Percentiles rank a stretch among this genome's conserved stretches.
Conservation (phyloP, 1,140 invertebrate genomes). For the Yoshiicerus persimilis region DNA sequence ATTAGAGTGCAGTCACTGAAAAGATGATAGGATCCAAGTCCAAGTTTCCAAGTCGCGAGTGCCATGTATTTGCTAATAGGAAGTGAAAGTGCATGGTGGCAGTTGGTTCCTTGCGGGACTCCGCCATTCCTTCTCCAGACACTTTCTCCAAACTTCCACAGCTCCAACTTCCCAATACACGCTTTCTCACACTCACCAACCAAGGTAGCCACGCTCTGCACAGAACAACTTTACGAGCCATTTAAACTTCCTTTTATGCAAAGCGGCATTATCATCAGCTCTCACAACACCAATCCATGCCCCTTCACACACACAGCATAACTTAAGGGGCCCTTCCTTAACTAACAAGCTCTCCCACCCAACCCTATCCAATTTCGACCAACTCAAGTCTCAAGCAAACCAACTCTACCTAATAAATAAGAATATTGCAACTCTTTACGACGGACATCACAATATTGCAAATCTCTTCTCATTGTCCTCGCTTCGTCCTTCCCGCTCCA, state of each 20-base stretch:
- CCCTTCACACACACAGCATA: not conserved
- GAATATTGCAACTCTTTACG: slow-evolving; percentile 7
- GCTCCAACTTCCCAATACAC: not conserved
- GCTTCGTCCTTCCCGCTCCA: not conserved
- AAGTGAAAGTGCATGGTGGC: not conserved
- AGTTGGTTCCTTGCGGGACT: not conserved
- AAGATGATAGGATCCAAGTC: not conserved
- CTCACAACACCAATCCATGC: no score
- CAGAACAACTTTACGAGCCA: not conserved
- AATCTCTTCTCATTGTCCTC: not conserved
- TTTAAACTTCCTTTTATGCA: not conserved
- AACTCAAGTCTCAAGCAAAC: not conserved
- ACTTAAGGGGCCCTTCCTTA: not conserved
- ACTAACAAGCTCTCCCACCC: not conserved
- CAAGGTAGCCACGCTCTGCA: not conserved
- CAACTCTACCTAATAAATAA: not conserved
- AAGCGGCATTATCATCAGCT: not conserved
- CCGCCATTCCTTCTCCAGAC: not conserved
- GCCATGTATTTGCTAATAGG: not conserved
- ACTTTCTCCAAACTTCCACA: not conserved
- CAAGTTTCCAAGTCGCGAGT: not conserved
- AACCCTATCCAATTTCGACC: not conserved
- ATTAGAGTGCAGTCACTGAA: not conserved
- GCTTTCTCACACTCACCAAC: not conserved
- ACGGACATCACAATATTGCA: not conserved